Evolutionary conservation across 1,140 invertebrate species (phyloP), one percentile per base, ranked within the genome.

Genomic region (Drosophila sproati): DNA sequence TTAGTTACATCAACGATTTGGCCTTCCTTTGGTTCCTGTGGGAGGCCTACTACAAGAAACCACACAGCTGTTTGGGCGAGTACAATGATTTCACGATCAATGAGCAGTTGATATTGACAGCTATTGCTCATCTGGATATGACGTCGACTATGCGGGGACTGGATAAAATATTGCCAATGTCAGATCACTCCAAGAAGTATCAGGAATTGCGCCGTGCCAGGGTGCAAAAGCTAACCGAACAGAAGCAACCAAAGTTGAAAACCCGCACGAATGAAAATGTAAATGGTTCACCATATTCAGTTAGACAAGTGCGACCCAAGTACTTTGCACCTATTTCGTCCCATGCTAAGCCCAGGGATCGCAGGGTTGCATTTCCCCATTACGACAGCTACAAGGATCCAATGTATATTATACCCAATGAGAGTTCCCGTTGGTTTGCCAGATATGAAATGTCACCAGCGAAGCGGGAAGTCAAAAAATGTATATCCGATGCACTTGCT

Each of bases 91-190:
- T 73, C 12, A 69, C 68, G 8, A 31, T 63, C 29, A 92, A 91
- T 51, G 90, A 92, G 12, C 91, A 92, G 52, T 3, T 91, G 29
- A 48, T 91, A 0, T 45, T 82, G 8, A 78, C 90, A 4, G 73
- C 50, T 2, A 91, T 91, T 2, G 90, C 90, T 2, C 78, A 86
- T 34, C 62, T 91, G 52, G 91, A 82, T 12, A 82, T 80, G 76
- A 51, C 57, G 0, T 35, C 67, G n/a, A 90, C 78, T 0, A 10
- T 85, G 56, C 67, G 78, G 3, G 78, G 74, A 35, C 35, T 91
- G 20, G 90, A 91, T 8, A 7, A 29, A 0, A 32, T 90, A 4
- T 50, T 91, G 51, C 90, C 89, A 10, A 67, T 70, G 7, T 29
- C 63, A 0, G 37, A 64, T 4, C 51, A 67, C 2, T 64, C 80